phyloP scores from a whole-genome alignment of 1,140 invertebrate genomes.

The Drosophila jambulina region DNA sequence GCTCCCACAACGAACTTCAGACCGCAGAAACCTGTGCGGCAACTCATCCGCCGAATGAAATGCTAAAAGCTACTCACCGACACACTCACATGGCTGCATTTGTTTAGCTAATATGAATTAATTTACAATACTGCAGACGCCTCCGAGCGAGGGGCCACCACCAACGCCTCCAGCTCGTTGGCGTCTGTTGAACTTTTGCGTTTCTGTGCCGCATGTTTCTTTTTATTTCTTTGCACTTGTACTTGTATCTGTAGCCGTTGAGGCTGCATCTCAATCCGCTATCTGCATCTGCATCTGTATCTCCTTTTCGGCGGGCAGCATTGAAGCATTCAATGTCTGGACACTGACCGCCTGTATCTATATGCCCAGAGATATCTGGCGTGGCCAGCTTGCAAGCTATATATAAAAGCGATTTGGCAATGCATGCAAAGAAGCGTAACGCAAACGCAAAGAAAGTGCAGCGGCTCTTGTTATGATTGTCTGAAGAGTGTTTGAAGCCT shows the following conservation, averaged over 20 bases:
- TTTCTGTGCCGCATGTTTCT: conserved; percentile 59
- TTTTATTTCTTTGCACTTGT: conserved; percentile 17
- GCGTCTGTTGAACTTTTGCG: conserved; percentile 79
- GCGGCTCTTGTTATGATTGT: conserved; percentile 42
- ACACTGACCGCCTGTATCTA: conserved; percentile 68
- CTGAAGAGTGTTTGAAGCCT: conserved; percentile 66
- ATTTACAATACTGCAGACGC: conserved; percentile 78
- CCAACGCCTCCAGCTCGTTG: conserved; percentile 48
- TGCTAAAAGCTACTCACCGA: conserved; percentile 74
- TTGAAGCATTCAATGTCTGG: conserved; percentile 81
- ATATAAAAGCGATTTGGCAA: conserved; percentile 67
- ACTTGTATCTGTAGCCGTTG: conserved; percentile 28
- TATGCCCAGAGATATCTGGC: conserved; percentile 24
- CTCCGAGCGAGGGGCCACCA: conserved; percentile 19
- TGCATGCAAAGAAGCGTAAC: conserved; percentile 83
- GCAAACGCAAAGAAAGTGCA: conserved; percentile 82
- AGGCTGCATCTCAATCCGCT: conserved; percentile 10
- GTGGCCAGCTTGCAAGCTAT: neutral
- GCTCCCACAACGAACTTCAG: conserved; percentile 77
- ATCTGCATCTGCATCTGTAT: conserved; percentile 22
- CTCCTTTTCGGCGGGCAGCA: conserved; percentile 55
- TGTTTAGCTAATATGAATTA: conserved; percentile 83
- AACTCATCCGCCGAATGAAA: conserved; percentile 74
- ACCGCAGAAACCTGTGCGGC: conserved; percentile 76
- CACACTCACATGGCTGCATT: conserved; percentile 63